phyloP scores from a whole-genome alignment of 2,888 invertebrate genomes.

The Tipula confusa region DNA sequence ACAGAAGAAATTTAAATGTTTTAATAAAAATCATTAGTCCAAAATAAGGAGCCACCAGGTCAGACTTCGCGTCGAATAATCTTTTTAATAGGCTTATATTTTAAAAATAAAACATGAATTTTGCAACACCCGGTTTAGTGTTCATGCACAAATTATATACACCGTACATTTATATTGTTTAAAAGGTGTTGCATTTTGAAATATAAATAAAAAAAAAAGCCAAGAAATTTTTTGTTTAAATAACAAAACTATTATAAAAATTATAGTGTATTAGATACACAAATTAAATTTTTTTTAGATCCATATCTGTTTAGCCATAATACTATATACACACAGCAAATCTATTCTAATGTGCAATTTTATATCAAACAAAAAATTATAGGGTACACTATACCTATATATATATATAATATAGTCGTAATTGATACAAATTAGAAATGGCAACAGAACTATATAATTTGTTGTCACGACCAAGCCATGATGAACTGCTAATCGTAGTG shows the following conservation, averaged over 20 bases:
- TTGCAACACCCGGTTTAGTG: background rate
- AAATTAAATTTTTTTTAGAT: background rate
- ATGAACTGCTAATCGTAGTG: background rate
- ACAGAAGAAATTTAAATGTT: too few species aligned
- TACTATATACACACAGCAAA: background rate
- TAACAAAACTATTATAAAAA: constrained; percentile 1
- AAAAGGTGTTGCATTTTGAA: background rate
- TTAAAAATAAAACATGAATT: background rate
- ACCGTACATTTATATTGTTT: background rate
- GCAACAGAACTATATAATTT: background rate
- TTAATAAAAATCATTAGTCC: too few species aligned
- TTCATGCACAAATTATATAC: background rate
- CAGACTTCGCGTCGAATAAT: too few species aligned
- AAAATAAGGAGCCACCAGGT: too few species aligned
- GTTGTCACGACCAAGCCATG: background rate
- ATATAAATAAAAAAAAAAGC: too few species aligned
- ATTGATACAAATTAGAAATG: background rate
- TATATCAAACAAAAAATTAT: background rate
- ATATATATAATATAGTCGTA: too few species aligned
- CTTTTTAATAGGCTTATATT: too few species aligned
- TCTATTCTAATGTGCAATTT: background rate
- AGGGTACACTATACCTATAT: too few species aligned
- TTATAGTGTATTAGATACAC: background rate
- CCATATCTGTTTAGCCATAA: background rate
- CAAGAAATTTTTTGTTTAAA: background rate